Evolutionary conservation across 1,140 invertebrate genomes (phyloP).

Genomic region (Aradophagus sp.): DNA sequence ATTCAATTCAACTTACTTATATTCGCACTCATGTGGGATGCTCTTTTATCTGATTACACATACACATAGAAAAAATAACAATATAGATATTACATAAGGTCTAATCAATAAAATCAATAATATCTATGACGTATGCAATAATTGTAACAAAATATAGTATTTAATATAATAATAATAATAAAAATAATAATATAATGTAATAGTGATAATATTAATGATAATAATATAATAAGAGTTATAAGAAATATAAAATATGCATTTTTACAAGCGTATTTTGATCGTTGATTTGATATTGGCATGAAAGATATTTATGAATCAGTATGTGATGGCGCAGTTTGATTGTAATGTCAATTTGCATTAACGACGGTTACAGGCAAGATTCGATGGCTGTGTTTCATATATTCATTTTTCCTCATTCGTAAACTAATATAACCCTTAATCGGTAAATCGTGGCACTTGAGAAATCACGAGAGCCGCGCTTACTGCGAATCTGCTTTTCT

Average conservation of each 20-base stretch:
- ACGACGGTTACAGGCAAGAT: constrained; percentile 41
- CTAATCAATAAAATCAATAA: constrained; percentile 72
- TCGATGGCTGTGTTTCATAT: constrained; percentile 44
- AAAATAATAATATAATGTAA: constrained; percentile 1
- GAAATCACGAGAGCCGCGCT: constrained; percentile 54
- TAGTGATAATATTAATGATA: no score
- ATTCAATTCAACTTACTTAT: constrained; percentile 25
- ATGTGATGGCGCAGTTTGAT: constrained; percentile 22
- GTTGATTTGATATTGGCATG: constrained; percentile 71
- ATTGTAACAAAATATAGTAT: constrained; percentile 75
- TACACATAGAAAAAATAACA: constrained; percentile 52
- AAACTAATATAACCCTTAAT: constrained; percentile 44
- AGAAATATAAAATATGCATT: constrained; percentile 75
- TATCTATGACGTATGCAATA: constrained; percentile 72
- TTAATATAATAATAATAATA: constrained; percentile 62
- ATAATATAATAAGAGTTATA: no score
- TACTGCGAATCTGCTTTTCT: constrained; percentile 32
- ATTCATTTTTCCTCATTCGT: constrained; percentile 3
- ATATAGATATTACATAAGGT: constrained; percentile 51
- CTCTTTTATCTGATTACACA: constrained; percentile 16
- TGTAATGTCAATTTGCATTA: constrained; percentile 13
- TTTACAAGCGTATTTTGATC: constrained; percentile 76
- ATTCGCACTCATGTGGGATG: constrained; percentile 24
- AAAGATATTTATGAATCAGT: constrained; percentile 45
- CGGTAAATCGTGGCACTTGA: constrained; percentile 51